Conservation (phyloP, 2,113 vertebrate species). For the Strix aluco region DNA sequence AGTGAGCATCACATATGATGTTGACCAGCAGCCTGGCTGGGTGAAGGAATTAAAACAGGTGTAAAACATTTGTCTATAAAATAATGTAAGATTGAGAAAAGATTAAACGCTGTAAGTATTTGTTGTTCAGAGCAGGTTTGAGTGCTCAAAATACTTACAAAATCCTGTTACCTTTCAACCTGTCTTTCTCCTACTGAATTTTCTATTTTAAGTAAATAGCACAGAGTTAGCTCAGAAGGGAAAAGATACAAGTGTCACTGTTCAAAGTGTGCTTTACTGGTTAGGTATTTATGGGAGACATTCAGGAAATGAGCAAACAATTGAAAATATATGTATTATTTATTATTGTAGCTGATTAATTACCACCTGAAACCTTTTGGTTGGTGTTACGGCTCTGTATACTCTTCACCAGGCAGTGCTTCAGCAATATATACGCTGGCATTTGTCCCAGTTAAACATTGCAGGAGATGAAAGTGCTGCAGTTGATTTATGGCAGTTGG, state of each 20-base stretch:
- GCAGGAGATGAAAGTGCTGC: neutral
- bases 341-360: neutral
- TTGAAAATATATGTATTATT: constrained; percentile 19
- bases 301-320: constrained; percentile 5
- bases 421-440: neutral
- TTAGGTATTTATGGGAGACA: neutral
- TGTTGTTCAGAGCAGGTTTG: neutral
- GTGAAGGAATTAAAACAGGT: neutral
- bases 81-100: neutral
- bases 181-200: neutral
- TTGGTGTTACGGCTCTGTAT: neutral
- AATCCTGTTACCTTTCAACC: neutral
- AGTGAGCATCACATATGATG: neutral
- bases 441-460: neutral
- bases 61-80: neutral
- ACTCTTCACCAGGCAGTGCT: neutral
- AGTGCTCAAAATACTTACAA: neutral
- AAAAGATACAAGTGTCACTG: neutral
- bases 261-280: neutral
- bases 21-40: neutral
- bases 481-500: neutral
- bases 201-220: constrained; percentile 24
- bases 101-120: neutral
- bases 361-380: neutral
- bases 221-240: neutral